Conservation (phyloP, 2,113 vertebrate species). For the Apus apus region DNA sequence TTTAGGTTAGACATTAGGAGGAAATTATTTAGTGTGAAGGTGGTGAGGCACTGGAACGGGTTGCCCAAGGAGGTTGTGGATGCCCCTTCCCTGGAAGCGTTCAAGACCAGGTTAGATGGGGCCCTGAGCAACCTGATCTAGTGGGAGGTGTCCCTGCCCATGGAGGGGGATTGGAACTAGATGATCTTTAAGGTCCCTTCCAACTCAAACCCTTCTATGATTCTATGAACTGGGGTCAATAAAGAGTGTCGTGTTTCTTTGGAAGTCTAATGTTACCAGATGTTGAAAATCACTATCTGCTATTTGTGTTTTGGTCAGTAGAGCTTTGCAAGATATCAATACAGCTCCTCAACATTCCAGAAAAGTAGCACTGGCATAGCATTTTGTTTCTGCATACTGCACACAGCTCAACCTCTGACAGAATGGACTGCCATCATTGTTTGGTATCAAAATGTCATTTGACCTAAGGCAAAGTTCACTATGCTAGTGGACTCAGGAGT, state of each 20-base stretch:
- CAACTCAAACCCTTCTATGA: no score
- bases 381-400: not conserved
- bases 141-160: no score
- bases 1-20: no score
- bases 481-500: not conserved
- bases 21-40: no score
- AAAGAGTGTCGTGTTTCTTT: not conserved
- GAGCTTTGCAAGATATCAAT: not conserved
- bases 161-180: no score
- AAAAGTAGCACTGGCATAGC: not conserved
- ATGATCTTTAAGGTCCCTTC: no score
- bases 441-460: not conserved
- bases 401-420: not conserved
- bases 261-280: not conserved
- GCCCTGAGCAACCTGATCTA: no score
- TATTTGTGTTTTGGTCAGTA: not conserved
- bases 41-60: no score
- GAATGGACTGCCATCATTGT: not conserved
- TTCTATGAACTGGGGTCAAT: not conserved
- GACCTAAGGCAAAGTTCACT: not conserved
- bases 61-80: no score
- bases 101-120: no score
- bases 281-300: not conserved
- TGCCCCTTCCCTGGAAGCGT: no score
- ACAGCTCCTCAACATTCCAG: not conserved